phyloP scores from a whole-genome alignment of 2,888 invertebrate species.

The Dorcus parallelipipedus region DNA sequence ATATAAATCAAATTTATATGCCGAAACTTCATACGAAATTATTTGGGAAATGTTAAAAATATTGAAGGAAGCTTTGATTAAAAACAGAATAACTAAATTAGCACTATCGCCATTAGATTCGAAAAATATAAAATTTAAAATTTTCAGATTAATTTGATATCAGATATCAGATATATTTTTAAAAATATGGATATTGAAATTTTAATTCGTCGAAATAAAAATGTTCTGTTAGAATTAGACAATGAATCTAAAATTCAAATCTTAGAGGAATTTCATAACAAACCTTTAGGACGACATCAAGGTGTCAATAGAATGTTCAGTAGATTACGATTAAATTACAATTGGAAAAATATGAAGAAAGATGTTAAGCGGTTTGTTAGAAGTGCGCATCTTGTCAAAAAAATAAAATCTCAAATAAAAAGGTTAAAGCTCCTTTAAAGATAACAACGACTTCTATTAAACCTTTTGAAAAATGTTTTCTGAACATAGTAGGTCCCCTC shows the following conservation, averaged over 20 bases:
- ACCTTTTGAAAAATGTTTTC: slow-evolving; percentile 33
- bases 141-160: slow-evolving; percentile 8
- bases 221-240: background rate
- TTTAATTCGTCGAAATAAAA: background rate
- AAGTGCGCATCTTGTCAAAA: slow-evolving; percentile 9
- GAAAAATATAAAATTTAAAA: slow-evolving; percentile 4
- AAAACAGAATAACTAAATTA: no score
- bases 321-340: slow-evolving; percentile 13
- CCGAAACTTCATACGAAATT: no score
- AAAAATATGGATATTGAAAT: slow-evolving; percentile 10
- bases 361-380: slow-evolving; percentile 16
- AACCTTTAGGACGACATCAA: slow-evolving; percentile 10
- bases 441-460: slow-evolving; percentile 37
- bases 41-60: no score
- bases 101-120: no score
- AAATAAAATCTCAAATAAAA: slow-evolving; percentile 24
- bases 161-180: slow-evolving; percentile 19
- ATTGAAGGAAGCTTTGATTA: no score
- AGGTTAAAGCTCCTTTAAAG: slow-evolving; percentile 35
- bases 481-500: slow-evolving; percentile 36
- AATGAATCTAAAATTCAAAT: background rate
- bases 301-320: slow-evolving; percentile 9
- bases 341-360: slow-evolving; percentile 18
- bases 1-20: no score
- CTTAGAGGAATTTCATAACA: slow-evolving; percentile 13